A percentile compares a stretch with the other conserved stretches of the same genome.
These are phyloP conservation scores for Nephrotoma flavescens DNA, from an alignment of 2,888 invertebrate genomes.

Conservation along the genomic window DNA sequence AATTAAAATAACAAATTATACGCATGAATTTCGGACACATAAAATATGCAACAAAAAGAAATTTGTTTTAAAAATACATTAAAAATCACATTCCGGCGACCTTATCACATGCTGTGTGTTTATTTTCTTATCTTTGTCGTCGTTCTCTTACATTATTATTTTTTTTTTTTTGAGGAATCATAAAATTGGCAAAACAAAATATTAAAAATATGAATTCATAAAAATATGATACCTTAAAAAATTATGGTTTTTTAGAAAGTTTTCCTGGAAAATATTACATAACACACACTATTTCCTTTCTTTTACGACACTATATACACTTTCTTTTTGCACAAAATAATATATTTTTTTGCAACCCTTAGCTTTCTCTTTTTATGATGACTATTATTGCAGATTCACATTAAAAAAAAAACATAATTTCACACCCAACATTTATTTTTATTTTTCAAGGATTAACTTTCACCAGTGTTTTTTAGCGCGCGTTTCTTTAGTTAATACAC, in stretches of 20 bases:
- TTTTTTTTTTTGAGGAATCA: background rate
- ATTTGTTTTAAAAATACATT: background rate
- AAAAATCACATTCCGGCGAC: background rate
- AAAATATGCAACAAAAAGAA: background rate
- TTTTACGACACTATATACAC: background rate
- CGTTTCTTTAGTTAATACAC: background rate
- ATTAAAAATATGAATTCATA: background rate
- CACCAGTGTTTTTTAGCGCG: background rate
- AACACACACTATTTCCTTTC: background rate
- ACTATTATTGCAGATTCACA: background rate
- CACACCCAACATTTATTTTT: background rate
- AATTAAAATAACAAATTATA: background rate
- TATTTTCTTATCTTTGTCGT: background rate
- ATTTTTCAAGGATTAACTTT: background rate
- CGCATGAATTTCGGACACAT: background rate
- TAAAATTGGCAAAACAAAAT: background rate
- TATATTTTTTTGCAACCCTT: background rate
- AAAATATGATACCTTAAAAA: background rate
- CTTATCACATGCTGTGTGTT: background rate
- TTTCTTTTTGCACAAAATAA: background rate
- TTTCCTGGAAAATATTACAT: background rate
- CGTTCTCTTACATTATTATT: background rate
- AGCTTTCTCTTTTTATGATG: constrained; percentile 1
- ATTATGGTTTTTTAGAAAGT: constrained; percentile 1
- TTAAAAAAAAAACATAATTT: background rate